Percentiles rank a stretch among this genome's conserved stretches.
Conservation (phyloP, 2,797 vertebrate species). For the Urophycis tenuis region DNA sequence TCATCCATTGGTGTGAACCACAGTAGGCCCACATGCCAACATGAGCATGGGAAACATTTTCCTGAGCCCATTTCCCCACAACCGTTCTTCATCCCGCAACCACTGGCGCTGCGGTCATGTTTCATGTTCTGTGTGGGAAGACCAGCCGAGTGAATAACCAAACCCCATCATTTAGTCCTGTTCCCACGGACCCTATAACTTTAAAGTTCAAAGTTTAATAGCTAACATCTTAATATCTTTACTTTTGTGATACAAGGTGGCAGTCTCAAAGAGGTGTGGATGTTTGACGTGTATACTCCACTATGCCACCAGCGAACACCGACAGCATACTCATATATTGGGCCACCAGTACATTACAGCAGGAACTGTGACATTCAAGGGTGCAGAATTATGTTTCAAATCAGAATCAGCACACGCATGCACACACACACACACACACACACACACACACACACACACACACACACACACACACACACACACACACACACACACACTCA, state of each 20-base stretch:
- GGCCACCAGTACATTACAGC: constrained; percentile 5
- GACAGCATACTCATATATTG: constrained; percentile 7
- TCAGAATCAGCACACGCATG: not conserved
- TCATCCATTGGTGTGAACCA: not conserved
- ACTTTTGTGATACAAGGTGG: too few species aligned
- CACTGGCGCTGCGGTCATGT: not conserved
- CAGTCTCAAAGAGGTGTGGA: not conserved
- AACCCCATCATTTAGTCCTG: not conserved
- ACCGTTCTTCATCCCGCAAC: not conserved
- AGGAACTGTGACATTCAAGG: constrained; percentile 29
- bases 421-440: not conserved
- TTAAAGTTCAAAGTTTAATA: too few species aligned
- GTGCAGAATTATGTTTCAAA: constrained; percentile 3
- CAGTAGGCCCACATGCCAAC: not conserved
- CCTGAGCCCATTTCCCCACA: not conserved
- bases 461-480: not conserved
- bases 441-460: constrained; percentile 22
- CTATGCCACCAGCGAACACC: not conserved
- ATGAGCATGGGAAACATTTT: not conserved
- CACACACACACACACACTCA: constrained; percentile 21
- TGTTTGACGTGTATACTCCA: not conserved
- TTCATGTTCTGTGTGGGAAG: not conserved
- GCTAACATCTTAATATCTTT: too few species aligned
- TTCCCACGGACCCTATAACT: not conserved
- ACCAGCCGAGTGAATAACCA: not conserved